Evolutionary conservation across 2,888 invertebrate genomes (phyloP).

Genomic region (Ormyrus pomaceus): DNA sequence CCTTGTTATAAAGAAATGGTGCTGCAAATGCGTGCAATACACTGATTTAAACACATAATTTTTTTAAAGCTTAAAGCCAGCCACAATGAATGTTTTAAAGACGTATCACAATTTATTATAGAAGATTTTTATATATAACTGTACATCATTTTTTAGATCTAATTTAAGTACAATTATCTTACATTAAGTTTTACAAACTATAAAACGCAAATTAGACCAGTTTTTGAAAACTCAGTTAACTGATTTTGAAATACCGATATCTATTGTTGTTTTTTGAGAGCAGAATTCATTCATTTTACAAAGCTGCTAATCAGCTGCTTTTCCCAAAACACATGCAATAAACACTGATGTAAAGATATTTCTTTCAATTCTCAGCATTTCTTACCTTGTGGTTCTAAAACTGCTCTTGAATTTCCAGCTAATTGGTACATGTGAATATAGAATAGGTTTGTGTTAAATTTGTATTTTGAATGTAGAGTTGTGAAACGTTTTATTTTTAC

Average conservation of each 20-base stretch:
- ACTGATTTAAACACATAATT: constrained; percentile 50
- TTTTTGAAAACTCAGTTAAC: too few species aligned
- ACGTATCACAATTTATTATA: too few species aligned
- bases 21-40: too few species aligned
- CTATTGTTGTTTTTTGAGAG: too few species aligned
- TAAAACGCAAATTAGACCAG: too few species aligned
- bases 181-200: too few species aligned
- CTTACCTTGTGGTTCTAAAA: constrained; percentile 74
- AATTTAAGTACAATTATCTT: too few species aligned
- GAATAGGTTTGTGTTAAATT: constrained; percentile 51
- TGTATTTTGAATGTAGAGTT: constrained; percentile 20
- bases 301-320: too few species aligned
- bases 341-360: constrained; percentile 53
- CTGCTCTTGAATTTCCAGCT: constrained; percentile 74
- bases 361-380: constrained; percentile 49
- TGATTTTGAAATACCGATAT: not conserved
- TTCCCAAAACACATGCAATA: constrained; percentile 52
- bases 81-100: not conserved
- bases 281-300: not conserved
- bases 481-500: not conserved
- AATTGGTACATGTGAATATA: constrained; percentile 58
- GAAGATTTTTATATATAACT: not conserved
- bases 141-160: too few species aligned
- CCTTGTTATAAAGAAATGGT: too few species aligned
- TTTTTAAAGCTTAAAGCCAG: not conserved